A percentile compares a stretch with the other conserved stretches of the same genome.
Conservation (phyloP, 2,797 vertebrate genomes). For the Echiichthys vipera region DNA sequence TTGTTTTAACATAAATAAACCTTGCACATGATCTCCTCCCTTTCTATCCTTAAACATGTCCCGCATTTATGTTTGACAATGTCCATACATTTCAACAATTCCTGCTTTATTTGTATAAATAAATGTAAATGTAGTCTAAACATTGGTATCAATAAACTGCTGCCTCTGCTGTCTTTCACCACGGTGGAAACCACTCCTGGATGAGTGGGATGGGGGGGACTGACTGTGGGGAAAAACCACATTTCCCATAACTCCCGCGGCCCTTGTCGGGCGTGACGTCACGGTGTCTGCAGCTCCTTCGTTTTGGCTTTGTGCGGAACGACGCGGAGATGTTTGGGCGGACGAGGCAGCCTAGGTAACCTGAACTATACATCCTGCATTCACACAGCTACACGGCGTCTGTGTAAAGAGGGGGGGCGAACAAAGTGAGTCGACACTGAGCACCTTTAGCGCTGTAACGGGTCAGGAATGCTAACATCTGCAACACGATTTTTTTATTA, state of each 20-base stretch:
- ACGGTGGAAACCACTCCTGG: too few species aligned
- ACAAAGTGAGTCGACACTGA: neutral
- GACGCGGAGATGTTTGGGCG: conserved; percentile 66
- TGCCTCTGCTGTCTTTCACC: neutral
- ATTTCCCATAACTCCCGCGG: conserved; percentile 62
- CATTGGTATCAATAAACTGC: too few species aligned
- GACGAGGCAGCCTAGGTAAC: conserved; percentile 61
- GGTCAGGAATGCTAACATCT: conserved; percentile 2
- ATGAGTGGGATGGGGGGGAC: neutral
- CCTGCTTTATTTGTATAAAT: too few species aligned
- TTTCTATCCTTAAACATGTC: too few species aligned
- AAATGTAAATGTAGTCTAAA: neutral
- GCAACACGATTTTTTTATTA: neutral
- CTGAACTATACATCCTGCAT: conserved; percentile 25
- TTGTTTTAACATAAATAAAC: too few species aligned
- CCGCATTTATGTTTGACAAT: too few species aligned
- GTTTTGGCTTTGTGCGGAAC: conserved; percentile 73
- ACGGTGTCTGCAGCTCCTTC: conserved; percentile 48
- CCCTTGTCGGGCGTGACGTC: conserved; percentile 57
- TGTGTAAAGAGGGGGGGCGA: neutral
- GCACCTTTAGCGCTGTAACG: neutral
- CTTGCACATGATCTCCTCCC: too few species aligned
- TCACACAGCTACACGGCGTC: neutral
- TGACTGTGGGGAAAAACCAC: conserved; percentile 54
- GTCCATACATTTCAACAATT: too few species aligned